phyloP scores from a whole-genome alignment of 2,797 vertebrate species.

The Helarctos malayanus region DNA sequence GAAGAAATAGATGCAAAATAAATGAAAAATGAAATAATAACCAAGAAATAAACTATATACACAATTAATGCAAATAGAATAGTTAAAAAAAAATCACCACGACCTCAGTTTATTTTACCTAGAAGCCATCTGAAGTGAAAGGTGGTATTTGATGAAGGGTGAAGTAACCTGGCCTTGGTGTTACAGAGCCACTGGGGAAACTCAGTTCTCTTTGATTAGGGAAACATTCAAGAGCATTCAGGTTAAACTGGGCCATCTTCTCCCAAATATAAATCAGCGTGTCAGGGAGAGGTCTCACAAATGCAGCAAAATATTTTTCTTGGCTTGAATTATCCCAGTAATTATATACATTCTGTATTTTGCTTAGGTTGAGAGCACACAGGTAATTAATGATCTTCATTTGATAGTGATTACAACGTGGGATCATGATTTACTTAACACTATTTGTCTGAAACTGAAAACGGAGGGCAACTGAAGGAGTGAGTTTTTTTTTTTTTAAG shows the following conservation, averaged over 20 bases:
- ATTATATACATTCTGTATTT: slow-evolving; percentile 54
- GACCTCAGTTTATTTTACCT: not conserved
- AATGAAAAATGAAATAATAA: slow-evolving; percentile 5
- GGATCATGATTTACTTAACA: slow-evolving; percentile 29
- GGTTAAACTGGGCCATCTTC: not conserved
- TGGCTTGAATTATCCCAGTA: slow-evolving; percentile 32
- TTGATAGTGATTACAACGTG: slow-evolving; percentile 32
- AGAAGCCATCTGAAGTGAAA: not conserved
- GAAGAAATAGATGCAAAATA: not conserved
- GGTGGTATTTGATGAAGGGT: not conserved
- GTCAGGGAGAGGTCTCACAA: not conserved
- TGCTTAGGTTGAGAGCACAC: not conserved
- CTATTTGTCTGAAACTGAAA: slow-evolving; percentile 46
- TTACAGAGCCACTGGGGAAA: not conserved
- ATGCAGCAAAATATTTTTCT: not conserved
- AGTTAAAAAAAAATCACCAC: not conserved
- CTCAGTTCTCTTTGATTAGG: not conserved
- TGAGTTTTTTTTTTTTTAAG: not conserved
- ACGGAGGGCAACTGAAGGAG: not conserved
- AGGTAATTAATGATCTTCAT: slow-evolving; percentile 65
- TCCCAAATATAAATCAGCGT: slow-evolving; percentile 41
- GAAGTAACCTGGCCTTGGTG: not conserved
- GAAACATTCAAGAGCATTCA: slow-evolving; percentile 44
- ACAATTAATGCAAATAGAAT: not conserved
- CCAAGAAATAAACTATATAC: not conserved